phyloP scores from a whole-genome alignment of 2,113 vertebrate species.

The Percopsis transmontana region DNA sequence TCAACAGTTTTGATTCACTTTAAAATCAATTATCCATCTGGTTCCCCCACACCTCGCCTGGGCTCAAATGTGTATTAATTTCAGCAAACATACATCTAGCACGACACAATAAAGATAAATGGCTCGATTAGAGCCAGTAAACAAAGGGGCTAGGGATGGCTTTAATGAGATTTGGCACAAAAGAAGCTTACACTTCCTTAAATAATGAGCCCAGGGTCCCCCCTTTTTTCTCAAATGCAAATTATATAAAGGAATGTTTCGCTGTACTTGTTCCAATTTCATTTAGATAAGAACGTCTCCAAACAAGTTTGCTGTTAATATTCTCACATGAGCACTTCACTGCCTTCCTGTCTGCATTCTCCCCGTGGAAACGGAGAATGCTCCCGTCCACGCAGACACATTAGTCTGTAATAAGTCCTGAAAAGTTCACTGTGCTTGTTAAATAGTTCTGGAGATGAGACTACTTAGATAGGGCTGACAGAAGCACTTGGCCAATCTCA shows the following conservation, averaged over 20 bases:
- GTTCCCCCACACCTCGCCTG: slow-evolving; percentile 67
- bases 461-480: slow-evolving; percentile 48
- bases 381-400: slow-evolving; percentile 55
- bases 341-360: slow-evolving; percentile 63
- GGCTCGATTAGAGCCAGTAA: slow-evolving; percentile 80
- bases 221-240: slow-evolving; percentile 73
- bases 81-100: slow-evolving; percentile 80
- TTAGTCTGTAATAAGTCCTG: slow-evolving; percentile 73
- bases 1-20: slow-evolving; percentile 79
- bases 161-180: slow-evolving; percentile 81
- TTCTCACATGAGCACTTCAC: slow-evolving; percentile 80
- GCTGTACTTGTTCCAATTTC: slow-evolving; percentile 80
- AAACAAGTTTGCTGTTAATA: slow-evolving; percentile 79
- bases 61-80: slow-evolving; percentile 81
- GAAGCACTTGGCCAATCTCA: slow-evolving; percentile 36
- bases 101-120: slow-evolving; percentile 82
- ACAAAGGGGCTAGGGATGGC: slow-evolving; percentile 76
- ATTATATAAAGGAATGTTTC: slow-evolving; percentile 79
- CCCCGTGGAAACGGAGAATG: slow-evolving; percentile 64
- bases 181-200: slow-evolving; percentile 82
- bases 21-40: slow-evolving; percentile 84
- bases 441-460: slow-evolving; percentile 66
- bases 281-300: slow-evolving; percentile 79
- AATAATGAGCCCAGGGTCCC: slow-evolving; percentile 77
- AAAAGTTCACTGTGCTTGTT: slow-evolving; percentile 76